Evolutionary conservation across 2,888 invertebrate genomes (phyloP).

Genomic region (Trilocha varians): DNA sequence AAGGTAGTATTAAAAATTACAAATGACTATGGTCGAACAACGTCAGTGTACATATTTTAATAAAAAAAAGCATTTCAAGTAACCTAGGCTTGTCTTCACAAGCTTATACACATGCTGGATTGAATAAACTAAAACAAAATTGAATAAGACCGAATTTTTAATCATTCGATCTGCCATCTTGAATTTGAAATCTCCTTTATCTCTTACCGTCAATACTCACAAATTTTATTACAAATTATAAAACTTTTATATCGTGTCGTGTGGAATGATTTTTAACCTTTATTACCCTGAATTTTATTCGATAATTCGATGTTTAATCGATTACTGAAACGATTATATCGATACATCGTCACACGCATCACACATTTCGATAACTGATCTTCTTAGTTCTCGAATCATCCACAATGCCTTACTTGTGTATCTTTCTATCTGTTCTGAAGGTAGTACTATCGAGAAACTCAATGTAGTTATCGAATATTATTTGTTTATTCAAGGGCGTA

Average conservation of each 20-base stretch:
- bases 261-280: neutral
- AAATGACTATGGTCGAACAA: too few relatives aligned
- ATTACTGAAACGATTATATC: neutral
- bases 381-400: constrained; percentile 59
- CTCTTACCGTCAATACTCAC: neutral
- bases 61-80: too few relatives aligned
- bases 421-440: constrained; percentile 62
- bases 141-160: too few relatives aligned
- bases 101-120: too few relatives aligned
- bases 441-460: constrained; percentile 57
- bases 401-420: constrained; percentile 71
- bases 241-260: neutral
- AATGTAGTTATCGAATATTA: constrained; percentile 38
- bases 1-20: too few relatives aligned
- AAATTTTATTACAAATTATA: neutral
- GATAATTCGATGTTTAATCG: too few relatives aligned
- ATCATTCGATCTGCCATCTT: too few relatives aligned
- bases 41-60: too few relatives aligned
- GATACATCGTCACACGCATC: constrained; percentile 3
- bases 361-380: constrained; percentile 29
- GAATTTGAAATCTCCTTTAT: neutral
- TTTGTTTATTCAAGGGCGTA: constrained; percentile 24
- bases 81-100: too few relatives aligned
- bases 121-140: too few relatives aligned
- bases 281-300: neutral